A percentile compares a stretch with the other conserved stretches of the same genome.
phyloP scores from a whole-genome alignment of 1,140 invertebrate genomes.

The Lanistes nyassanus region DNA sequence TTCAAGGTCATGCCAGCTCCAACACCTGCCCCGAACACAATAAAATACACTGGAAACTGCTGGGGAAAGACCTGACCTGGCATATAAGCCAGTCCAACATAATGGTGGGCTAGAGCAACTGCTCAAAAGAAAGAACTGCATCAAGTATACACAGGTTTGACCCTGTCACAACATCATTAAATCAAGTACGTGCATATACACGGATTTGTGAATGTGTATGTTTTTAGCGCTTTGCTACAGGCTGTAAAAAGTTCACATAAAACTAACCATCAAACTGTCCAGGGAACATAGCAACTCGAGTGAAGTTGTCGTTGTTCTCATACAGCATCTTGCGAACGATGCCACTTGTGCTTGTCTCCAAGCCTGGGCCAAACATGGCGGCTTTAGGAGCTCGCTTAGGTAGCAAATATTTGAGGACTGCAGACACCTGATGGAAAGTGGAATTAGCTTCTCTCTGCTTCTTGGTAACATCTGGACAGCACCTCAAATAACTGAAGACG shows the following conservation, averaged over 20 bases:
- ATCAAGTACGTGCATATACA: background rate
- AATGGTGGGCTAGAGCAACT: no score
- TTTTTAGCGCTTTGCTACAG: background rate
- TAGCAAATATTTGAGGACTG: constrained; percentile 54
- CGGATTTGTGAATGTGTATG: background rate
- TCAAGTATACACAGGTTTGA: no score
- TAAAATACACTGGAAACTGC: background rate
- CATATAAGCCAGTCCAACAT: no score
- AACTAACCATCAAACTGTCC: constrained; percentile 58
- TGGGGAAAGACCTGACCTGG: no score
- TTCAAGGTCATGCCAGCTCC: constrained; percentile 57
- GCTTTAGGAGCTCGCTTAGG: constrained; percentile 56
- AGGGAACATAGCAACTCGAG: constrained; percentile 52
- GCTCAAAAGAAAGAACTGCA: no score
- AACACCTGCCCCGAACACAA: constrained; percentile 44
- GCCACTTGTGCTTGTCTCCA: constrained; percentile 54
- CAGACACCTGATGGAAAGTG: constrained; percentile 51
- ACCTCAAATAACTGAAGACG: constrained; percentile 55
- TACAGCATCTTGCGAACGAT: constrained; percentile 56
- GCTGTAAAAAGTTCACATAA: background rate
- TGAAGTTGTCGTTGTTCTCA: constrained; percentile 44
- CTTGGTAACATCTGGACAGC: constrained; percentile 53
- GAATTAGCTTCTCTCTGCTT: constrained; percentile 46
- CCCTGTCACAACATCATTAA: no score
- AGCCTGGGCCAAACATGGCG: constrained; percentile 63